Evolutionary conservation across 2,113 vertebrate species (phyloP).

Genomic region (Oncorhynchus gorbuscha): DNA sequence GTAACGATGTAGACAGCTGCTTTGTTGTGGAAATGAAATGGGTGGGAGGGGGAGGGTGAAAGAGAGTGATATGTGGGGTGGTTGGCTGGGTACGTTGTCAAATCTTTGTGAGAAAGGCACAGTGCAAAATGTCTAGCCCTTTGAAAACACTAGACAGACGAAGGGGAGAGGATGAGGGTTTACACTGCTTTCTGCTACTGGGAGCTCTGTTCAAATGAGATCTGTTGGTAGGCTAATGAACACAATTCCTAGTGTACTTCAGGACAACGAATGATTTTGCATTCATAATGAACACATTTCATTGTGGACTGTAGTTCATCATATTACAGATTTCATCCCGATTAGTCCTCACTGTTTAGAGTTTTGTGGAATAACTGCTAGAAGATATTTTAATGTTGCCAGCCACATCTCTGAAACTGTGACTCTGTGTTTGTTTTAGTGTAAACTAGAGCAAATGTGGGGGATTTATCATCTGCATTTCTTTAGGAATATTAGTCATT

Average conservation of each 20-base stretch:
- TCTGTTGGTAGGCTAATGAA: neutral
- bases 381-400: too few species aligned
- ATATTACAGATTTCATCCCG: too few species aligned
- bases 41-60: neutral
- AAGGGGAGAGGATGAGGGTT: neutral
- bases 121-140: neutral
- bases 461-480: constrained; percentile 26
- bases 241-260: too few species aligned
- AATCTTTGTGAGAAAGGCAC: constrained; percentile 7
- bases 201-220: neutral
- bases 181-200: neutral
- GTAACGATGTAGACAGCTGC: constrained; percentile 39
- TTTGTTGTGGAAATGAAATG: constrained; percentile 51
- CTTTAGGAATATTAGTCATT: neutral
- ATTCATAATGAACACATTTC: neutral
- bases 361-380: too few species aligned
- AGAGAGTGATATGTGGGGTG: constrained; percentile 17
- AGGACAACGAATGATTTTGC: neutral
- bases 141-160: neutral
- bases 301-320: neutral
- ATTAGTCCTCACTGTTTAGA: too few species aligned
- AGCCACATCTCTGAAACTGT: constrained; percentile 8
- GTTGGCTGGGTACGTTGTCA: constrained; percentile 12
- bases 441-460: constrained; percentile 43
- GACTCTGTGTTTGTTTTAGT: constrained; percentile 20